Base-by-base conservation (phyloP, 2,113 vertebrate species). In the Lucifuga dentata region DNA sequence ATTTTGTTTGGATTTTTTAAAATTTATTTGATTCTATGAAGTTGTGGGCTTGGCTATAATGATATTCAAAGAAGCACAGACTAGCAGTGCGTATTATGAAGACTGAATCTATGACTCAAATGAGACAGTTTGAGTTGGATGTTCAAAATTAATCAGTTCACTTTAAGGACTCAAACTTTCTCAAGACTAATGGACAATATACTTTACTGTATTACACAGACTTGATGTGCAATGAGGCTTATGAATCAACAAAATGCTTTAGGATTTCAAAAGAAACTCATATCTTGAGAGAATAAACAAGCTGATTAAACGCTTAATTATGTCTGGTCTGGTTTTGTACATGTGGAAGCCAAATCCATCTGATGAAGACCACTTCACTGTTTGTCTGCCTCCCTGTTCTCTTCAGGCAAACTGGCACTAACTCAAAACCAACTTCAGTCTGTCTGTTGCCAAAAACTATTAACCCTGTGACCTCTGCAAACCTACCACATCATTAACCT, bases 381-480 rank as follows among this genome's bases (percentile, higher is more conserved):
- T 65, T 68, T 19, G 38, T 59, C 58, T 62, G 12, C 3, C 39
- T 29, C 23, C n/a, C 26, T 13, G 40, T 11, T 51, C 38, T 68
- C 52, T 45, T 36, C 0, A 20, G 51, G 15, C n/a, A 5, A 16
- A n/a, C 6, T 32, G 26, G 24, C 12, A 51, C 24, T 29, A 61
- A 24, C 46, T 21, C 33, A 68, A 80, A 79, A 66, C 74, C 52
- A 35, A 71, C 33, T 33, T 67, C 71, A 15, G 48, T 46, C 20
- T 39, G n/a, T 76, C 49, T 58, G 49, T 51, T 80, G 77, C 70
- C 76, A 82, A 26, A 68, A 72, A 77, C 59, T 74, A 74, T 82
- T 84, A 83, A 87, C 71, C 81, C 44, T n/a, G 24, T 21, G 71
- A 84, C 65, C 78, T 64, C 35, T 74, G 43, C 29, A 68, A 74